Percentiles rank a stretch among this genome's conserved stretches.
Conservation (phyloP, 1,140 invertebrate genomes). For the Monochamus saltuarius region DNA sequence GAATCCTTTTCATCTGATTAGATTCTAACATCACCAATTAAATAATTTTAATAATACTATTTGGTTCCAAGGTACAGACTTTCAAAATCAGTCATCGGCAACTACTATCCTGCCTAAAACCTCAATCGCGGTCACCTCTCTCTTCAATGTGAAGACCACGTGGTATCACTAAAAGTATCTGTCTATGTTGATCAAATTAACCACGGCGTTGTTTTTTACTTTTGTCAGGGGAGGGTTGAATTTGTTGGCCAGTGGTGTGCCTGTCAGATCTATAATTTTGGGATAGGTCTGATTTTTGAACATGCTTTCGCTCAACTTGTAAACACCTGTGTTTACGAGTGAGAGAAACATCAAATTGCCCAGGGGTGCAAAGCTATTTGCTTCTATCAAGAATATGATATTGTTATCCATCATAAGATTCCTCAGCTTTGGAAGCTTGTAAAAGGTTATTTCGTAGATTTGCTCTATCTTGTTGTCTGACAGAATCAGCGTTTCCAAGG, state of each 20-base stretch:
- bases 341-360: constrained; percentile 44
- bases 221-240: constrained; percentile 45
- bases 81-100: too few species aligned
- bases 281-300: constrained; percentile 38
- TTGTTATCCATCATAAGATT: constrained; percentile 44
- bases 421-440: constrained; percentile 40
- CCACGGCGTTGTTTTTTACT: constrained; percentile 36
- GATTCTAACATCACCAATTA: too few species aligned
- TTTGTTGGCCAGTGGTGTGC: constrained; percentile 39
- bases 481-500: constrained; percentile 40
- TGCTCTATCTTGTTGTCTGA: constrained; percentile 42
- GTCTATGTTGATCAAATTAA: constrained; percentile 36
- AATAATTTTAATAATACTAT: too few species aligned
- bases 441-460: constrained; percentile 45
- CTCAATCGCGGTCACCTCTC: too few species aligned
- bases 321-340: constrained; percentile 45
- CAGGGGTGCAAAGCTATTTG: constrained; percentile 42
- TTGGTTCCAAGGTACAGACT: too few species aligned
- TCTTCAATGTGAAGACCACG: constrained; percentile 16
- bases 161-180: constrained; percentile 9
- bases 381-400: constrained; percentile 31
- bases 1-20: too few species aligned
- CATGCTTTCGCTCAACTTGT: constrained; percentile 40
- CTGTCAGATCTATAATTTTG: constrained; percentile 42
- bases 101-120: too few species aligned